Evolutionary conservation across 23 tunicate genomes (phyloP), one percentile per base, ranked within the genome.

Genomic region (Styela plicata): DNA sequence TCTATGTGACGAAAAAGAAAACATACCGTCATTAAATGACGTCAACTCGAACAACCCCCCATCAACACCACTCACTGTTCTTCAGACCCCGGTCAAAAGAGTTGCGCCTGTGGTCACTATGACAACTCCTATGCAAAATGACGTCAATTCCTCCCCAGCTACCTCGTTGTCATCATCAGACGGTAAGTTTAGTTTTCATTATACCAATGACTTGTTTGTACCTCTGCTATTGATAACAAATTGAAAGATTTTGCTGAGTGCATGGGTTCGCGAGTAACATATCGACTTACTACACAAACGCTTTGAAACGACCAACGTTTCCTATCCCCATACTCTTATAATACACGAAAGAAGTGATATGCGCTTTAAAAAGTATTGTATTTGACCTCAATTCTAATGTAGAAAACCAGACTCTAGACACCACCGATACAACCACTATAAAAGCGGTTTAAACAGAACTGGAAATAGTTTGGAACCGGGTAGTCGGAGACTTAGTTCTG

Each of bases 381-480:
- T n/a, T n/a, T n/a, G 35, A 27, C 7, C 32, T 71, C 20, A 71
- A 71, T 32, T 28, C 77, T 16, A 71, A 27, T 7, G 34, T 30
- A 3, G 77, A 32, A n/a, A 71, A 32, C 23, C 66, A 64, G 0
- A 21, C 68, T 0, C n/a, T n/a, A n/a, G n/a, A n/a, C n/a, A n/a
- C n/a, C n/a, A 0, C 27, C 0, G 24, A 1, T 0, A 0, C 21
- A 1, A 33, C 81, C 0, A 53, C 81, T 5, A 44, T 53, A 57
- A 27, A 36, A 44, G 81, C 68, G 0, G 81, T 44, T 13, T 21
- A 44, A 53, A 23, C 65, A 23, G 37, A 53, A 52, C 27, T 76
- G 13, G 81, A 76, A 53, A 52, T 24, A 36, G 81, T 57, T 24
- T 76, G 81, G 81, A 24, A 21, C 31, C 81, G 30, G 0, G 81